Conservation (phyloP, 2,797 vertebrate genomes). For the Limnodromus scolopaceus region DNA sequence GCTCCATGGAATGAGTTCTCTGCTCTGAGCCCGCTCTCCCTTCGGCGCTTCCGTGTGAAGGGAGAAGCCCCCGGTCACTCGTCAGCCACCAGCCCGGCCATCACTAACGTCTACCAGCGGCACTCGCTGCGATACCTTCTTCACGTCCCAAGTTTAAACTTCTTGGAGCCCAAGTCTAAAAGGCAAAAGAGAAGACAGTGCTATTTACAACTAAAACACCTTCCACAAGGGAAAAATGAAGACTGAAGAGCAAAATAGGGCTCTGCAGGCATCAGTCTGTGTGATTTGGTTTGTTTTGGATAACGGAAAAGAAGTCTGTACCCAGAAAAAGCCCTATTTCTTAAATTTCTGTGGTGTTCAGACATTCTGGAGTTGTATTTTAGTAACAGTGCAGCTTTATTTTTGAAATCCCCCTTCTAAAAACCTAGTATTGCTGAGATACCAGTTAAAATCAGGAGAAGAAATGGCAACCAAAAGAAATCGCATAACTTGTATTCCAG, state of each 20-base stretch:
- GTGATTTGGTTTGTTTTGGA: not conserved
- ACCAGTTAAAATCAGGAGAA: not conserved
- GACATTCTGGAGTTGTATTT: not conserved
- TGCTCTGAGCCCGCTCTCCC: not conserved
- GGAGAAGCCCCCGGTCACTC: not conserved
- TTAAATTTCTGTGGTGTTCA: not conserved
- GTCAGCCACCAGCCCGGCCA: not conserved
- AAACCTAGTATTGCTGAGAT: not conserved
- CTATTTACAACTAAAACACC: not conserved
- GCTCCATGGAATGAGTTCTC: not conserved
- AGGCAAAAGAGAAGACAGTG: not conserved
- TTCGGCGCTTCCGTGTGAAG: not conserved
- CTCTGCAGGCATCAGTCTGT: not conserved
- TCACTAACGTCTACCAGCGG: fast-evolving
- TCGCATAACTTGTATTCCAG: fast-evolving
- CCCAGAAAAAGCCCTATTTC: fast-evolving
- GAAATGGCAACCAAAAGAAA: not conserved
- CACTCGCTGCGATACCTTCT: not conserved
- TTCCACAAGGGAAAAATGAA: not conserved
- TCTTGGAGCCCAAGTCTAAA: not conserved
- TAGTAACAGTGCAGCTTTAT: not conserved
- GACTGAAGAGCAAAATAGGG: not conserved
- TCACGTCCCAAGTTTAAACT: not conserved
- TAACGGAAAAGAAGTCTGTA: not conserved
- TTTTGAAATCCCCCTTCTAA: not conserved